Base-by-base conservation (phyloP, 2,888 invertebrate genomes). In the Hirtodrosophila alboralis region DNA sequence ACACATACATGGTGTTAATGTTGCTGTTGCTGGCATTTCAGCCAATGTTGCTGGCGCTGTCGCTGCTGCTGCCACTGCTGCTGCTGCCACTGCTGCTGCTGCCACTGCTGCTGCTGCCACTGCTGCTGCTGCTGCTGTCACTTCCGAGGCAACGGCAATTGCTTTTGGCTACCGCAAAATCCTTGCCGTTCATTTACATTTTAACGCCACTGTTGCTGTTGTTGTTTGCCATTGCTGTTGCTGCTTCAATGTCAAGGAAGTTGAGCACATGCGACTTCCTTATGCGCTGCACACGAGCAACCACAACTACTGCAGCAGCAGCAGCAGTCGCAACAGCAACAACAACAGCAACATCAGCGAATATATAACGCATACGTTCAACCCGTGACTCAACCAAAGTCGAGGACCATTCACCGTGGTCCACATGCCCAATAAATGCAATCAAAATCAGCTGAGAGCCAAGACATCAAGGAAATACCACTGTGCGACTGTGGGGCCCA, bases 181-280 rank as follows among this genome's bases (percentile, higher is more conserved):
- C 79, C 79, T 79, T 68, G 78, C 77, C 48, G 58, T 69, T 65
- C 48, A 69, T 60, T 48, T 62, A 49, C 62, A 68, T 52, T 59
- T 45, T 14, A 38, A 28, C 34, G 44, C 26, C 10, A 49, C 2
- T 34, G 56, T 7, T 30, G 49, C 36, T 53, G 57, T 13, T 27
- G 48, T 3, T 53, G 62, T 23, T 1, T 30, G 59, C 7, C 30
- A 57, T 8, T 14, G 61, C 34, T 30, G 51, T 16, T 30, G 65
- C 53, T 53, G 62, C 73, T 79, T 80, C 80, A 80, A 80, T 80
- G 80, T 83, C 80, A 80, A 80, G 80, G 80, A 80, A 80, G 80
- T 80, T 79, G 75, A 61, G 72, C 72, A 56, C 54, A 61, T 56
- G 72, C 56, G 52, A 83, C 83, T 80, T 80, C 80, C 80, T 79